These are phyloP conservation scores for Poeciliopsis occidentalis DNA, from an alignment of 2,113 vertebrate genomes.

Conservation along the genomic window DNA sequence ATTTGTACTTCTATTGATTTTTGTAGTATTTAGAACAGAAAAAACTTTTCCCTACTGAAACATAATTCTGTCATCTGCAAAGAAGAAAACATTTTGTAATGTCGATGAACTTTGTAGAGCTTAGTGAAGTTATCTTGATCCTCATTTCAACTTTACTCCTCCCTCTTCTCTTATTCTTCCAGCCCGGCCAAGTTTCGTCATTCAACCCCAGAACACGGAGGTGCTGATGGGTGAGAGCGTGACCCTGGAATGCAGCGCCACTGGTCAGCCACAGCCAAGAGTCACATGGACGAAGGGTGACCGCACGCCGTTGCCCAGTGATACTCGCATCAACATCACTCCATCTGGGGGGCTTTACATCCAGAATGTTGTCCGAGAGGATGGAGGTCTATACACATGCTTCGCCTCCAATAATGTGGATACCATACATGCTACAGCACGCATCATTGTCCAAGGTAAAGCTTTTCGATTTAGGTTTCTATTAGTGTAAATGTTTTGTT, in stretches of 20 bases:
- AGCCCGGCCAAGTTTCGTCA: conserved; percentile 96
- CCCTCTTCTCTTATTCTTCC: conserved; percentile 16
- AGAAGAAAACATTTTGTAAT: background rate
- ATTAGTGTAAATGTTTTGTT: background rate
- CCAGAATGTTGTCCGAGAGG: conserved; percentile 87
- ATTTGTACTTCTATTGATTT: background rate
- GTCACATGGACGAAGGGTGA: conserved; percentile 94
- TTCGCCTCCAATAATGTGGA: conserved; percentile 92
- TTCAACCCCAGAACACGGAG: conserved; percentile 97
- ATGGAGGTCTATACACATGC: conserved; percentile 93
- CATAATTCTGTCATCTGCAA: background rate
- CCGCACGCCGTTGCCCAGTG: conserved; percentile 86
- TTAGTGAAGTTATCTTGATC: background rate
- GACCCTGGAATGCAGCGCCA: conserved; percentile 95
- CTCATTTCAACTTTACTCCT: background rate
- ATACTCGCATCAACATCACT: conserved; percentile 90
- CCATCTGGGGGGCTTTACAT: conserved; percentile 94
- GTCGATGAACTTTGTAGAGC: background rate
- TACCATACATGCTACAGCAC: conserved; percentile 89
- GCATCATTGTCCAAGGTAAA: conserved; percentile 95
- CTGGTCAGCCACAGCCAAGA: conserved; percentile 90
- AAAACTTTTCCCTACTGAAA: no score
- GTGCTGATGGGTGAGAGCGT: conserved; percentile 96
- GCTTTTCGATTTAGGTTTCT: background rate
- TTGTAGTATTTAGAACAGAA: background rate